These are phyloP conservation scores for Prosopocoilus inquinatus DNA, from an alignment of 2,888 invertebrate species.

Conservation along the genomic window DNA sequence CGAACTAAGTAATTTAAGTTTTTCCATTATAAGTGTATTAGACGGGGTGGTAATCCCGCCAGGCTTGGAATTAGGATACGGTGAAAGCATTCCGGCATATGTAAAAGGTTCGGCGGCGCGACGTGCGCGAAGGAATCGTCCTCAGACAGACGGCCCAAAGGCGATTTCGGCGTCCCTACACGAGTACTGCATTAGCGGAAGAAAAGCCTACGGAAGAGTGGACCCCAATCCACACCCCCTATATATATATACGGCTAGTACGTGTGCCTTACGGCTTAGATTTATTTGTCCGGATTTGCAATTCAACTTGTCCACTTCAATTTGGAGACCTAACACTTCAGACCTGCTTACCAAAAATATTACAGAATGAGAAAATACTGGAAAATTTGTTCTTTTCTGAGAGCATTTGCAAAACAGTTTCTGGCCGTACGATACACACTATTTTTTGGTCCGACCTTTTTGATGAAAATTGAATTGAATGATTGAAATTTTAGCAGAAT, in stretches of 20 bases:
- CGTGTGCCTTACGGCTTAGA: constrained; percentile 13
- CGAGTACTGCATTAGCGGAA: constrained; percentile 50
- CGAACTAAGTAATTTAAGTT: no score
- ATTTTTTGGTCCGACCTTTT: no score
- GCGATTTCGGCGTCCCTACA: constrained; percentile 51
- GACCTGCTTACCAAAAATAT: no score
- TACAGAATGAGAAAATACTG: no score
- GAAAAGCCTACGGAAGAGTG: constrained; percentile 39
- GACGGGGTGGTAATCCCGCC: constrained; percentile 5
- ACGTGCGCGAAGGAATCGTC: constrained; percentile 40
- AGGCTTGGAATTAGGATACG: no score
- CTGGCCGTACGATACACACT: no score
- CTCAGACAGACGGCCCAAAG: constrained; percentile 46
- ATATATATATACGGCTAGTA: constrained; percentile 12
- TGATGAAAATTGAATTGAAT: no score
- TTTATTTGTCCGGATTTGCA: constrained; percentile 26
- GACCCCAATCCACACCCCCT: constrained; percentile 13
- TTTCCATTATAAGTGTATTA: not conserved
- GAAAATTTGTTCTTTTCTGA: no score
- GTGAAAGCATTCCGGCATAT: constrained; percentile 17
- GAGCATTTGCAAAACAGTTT: no score
- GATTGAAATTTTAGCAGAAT: no score
- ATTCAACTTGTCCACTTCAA: constrained; percentile 10
- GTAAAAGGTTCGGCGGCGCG: constrained; percentile 36
- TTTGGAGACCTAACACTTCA: not conserved